Evolutionary conservation across 2,113 vertebrate species (phyloP), one percentile per base, ranked within the genome.

Genomic region (Perca fluviatilis): DNA sequence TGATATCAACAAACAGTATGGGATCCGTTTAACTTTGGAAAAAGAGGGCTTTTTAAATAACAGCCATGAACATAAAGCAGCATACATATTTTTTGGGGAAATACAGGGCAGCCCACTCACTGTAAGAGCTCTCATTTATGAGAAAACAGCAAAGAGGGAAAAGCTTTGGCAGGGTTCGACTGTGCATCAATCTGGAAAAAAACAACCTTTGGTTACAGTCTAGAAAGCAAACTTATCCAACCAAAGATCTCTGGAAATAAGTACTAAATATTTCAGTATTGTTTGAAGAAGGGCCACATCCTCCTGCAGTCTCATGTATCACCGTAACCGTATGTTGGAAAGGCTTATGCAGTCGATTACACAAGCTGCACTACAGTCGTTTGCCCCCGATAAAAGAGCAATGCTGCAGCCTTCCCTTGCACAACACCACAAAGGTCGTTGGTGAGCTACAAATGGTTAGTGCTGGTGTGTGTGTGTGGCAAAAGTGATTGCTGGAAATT

Each of bases 1-100:
- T 0, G 77, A 83, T 80, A 80, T 61, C 82, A 86, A 77, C 57
- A 68, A 68, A 70, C 78, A 70, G 60, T 76, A 36, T 3, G 53
- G 54, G 67, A 80, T 85, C 79, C 71, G 74, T 87, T 74, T 79
- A 71, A 82, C 83, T 79, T 65, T 49, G 68, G 65, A 71, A 73
- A 67, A 43, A 84, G 54, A 68, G 36, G 56, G 36, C 68, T 89
- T 90, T 33, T 91, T 43, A 67, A 82, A 76, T 49, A 70, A 76
- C 62, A 65, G 56, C 43, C 8, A 60, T 50, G 79, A 86, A 84
- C 77, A 72, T 80, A 89, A 70, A 76, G 49, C 69, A 51, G 53
- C 62, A 79, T 74, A 53, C 66, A 70, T 56, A 54, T 62, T 73
- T 70, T 70, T 78, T 69, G 33, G 61, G 60, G 30, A 74, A 77